Base-by-base conservation (phyloP, 2,113 vertebrate species). In the Rhinolophus ferrumequinum region DNA sequence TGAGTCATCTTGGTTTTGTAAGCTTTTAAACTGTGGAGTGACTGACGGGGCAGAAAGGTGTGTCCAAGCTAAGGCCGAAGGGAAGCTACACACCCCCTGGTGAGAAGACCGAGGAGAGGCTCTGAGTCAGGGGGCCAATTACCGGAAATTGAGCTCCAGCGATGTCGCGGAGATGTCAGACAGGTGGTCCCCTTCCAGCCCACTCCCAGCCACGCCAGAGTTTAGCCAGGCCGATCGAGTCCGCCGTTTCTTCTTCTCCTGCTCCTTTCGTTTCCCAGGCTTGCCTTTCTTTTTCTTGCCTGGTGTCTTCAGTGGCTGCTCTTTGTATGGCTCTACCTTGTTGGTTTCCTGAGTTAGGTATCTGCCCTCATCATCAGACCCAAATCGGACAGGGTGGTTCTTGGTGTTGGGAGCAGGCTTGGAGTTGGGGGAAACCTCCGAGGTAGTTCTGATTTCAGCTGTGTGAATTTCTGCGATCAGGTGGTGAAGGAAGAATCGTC, bases 381-480 rank as follows among this genome's bases (percentile, higher is more conserved):
- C 98, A 80, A 99, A 98, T 3, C 98, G 98, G 44, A 99, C 97
- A 0, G 99, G 97, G 93, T 99, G 99, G 98, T 99, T 99, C 98
- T 99, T 99, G 0, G 99, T 99, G 97, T 99, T 99, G 93, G 99
- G 99, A 0, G 98, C 97, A 22, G 99, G 99, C 97, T 99, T 99
- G 19, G 99, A 99, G n/a, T 98, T 99, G 1, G 99, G 98, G 6
- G 99, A 98, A 52, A 98, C 98, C 97, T 98, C 98, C 0, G 97
- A 98, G 70, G 96, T 98, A 30, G 98, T 97, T 33, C 98, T 99
- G 89, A 99, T 99, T 83, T 99, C 99, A 0, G 99, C 99, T 0
- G 99, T 99, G 98, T 99, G 99, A 85, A 99, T 99, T 33, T 99
- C 99, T 6, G 99, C 99, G 0, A 99, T 99, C 90, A 99, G 98